phyloP scores from a whole-genome alignment of 2,797 vertebrate genomes.

The Acanthis flammea region DNA sequence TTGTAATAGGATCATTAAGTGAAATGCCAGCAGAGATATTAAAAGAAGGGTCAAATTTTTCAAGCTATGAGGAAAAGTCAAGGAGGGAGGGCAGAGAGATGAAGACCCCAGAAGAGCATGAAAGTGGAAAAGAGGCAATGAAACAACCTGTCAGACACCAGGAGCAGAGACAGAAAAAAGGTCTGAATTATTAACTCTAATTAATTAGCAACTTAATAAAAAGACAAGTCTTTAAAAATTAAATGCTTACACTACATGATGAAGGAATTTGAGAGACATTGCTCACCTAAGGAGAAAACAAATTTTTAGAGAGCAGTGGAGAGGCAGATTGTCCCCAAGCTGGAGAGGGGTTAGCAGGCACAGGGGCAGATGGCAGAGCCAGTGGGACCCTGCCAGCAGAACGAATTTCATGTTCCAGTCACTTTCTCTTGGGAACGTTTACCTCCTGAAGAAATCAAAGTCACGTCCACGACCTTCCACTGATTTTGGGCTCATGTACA shows the following conservation, averaged over 20 bases:
- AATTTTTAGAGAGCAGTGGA: neutral
- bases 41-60: conserved; percentile 22
- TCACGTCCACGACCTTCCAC: neutral
- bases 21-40: conserved; percentile 42
- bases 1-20: conserved; percentile 38
- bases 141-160: neutral
- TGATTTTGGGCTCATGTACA: neutral
- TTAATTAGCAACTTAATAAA: conserved; percentile 15
- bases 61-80: neutral
- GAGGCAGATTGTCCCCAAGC: neutral
- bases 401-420: neutral
- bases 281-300: neutral
- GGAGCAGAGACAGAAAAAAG: neutral
- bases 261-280: neutral
- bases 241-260: neutral
- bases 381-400: neutral
- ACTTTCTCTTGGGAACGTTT: neutral
- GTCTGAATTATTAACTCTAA: conserved; percentile 2
- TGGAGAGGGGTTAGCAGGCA: neutral
- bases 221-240: conserved; percentile 21
- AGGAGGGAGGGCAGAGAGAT: neutral
- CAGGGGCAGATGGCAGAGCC: neutral
- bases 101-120: neutral
- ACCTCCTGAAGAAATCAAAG: neutral
- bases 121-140: neutral